A percentile compares a stretch with the other conserved stretches of the same genome.
These are phyloP conservation scores for Pygoscelis adeliae DNA, from an alignment of 2,113 vertebrate species.

Conservation along the genomic window DNA sequence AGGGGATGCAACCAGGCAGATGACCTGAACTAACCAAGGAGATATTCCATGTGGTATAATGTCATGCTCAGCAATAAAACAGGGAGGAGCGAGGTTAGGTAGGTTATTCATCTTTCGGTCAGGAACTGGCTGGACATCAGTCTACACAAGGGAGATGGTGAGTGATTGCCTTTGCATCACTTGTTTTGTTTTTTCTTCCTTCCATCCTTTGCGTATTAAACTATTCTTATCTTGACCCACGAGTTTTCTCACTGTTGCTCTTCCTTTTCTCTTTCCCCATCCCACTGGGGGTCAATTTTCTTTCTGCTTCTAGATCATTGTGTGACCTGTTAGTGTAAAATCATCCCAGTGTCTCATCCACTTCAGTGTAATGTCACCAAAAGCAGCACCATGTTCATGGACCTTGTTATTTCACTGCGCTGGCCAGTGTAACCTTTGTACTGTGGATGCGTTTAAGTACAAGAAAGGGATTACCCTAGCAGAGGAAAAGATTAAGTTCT, in stretches of 20 bases:
- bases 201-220: background rate
- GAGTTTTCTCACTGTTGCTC: background rate
- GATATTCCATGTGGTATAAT: background rate
- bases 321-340: background rate
- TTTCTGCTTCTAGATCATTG: background rate
- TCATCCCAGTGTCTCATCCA: background rate
- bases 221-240: background rate
- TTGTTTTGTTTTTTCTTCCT: background rate
- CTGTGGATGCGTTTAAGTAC: background rate
- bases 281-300: background rate
- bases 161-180: background rate
- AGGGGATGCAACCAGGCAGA: background rate
- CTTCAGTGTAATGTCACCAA: background rate
- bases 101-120: background rate
- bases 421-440: background rate
- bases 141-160: background rate
- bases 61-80: background rate
- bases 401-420: background rate
- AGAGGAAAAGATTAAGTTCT: background rate
- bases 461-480: background rate
- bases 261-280: background rate
- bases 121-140: background rate
- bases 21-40: background rate
- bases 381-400: background rate
- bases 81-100: background rate